Base-by-base conservation (phyloP, 2,113 vertebrate species). In the Rhombomys opimus region DNA sequence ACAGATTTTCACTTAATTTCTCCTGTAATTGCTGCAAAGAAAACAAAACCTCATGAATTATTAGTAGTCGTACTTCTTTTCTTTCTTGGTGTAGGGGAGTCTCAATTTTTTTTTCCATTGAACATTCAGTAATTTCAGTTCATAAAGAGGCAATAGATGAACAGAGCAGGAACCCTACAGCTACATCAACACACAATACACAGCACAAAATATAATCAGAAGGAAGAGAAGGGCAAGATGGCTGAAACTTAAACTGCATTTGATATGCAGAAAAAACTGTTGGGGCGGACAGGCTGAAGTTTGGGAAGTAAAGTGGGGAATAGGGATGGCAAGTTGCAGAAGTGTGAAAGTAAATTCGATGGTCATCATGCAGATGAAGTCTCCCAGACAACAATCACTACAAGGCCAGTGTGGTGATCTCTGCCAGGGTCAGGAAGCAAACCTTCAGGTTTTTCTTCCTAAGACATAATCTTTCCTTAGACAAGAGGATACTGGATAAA, bases 1-100 rank as follows among this genome's bases (percentile, higher is more conserved):
- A 98, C 10, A 99, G 98, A 46, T 99, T 99, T 98, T 99, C 99
- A 98, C 99, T 99, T 96, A 99, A 98, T 76, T 99, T 98, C 59
- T 99, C 99, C 97, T 99, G 99, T 92, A 99, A 97, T 97, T 91
- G 86, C 99, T 99, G 97, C 41, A 94, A 95, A 92, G 90, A 72
- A 89, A 77, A 77, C n/a, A 97, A 96, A 94, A 41, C 65, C 41
- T 96, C 9, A 97, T 67, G 86, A 14, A 86, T 54, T 92, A 95
- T 38, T 94, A 89, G 65, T 80, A 70, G 80, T 32, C 95, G 35
- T 89, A 32, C 32, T 57, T 13, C 85, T 5, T 86, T 27, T 80
- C 52, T 87, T 94, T 90, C 67, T 46, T 75, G 30, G 12, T 89
- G n/a, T 10, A 87, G 18, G 41, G 10, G 63, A 35, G 25, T 63